phyloP scores from a whole-genome alignment of 2,113 vertebrate genomes.

The Coptodon rendalli region DNA sequence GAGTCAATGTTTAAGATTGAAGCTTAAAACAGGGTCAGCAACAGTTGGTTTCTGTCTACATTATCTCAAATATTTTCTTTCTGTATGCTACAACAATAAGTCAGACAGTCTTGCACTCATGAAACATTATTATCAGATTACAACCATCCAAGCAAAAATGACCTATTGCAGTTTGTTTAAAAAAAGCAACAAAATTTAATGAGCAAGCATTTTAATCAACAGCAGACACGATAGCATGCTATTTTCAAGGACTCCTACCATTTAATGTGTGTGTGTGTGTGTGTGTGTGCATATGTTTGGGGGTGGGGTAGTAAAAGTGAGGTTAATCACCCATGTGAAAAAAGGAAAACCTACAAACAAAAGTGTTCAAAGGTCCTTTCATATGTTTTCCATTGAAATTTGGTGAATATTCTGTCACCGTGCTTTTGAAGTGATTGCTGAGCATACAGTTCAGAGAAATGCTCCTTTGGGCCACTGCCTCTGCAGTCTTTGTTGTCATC shows the following conservation, averaged over 20 bases:
- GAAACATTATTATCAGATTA: neutral
- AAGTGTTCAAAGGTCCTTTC: constrained; percentile 58
- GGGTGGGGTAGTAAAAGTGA: neutral
- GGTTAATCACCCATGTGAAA: constrained; percentile 44
- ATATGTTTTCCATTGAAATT: constrained; percentile 56
- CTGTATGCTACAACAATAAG: neutral
- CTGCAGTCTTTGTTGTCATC: constrained; percentile 65
- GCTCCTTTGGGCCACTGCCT: constrained; percentile 44
- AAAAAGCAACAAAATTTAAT: neutral
- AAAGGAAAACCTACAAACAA: constrained; percentile 58
- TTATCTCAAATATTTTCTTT: neutral
- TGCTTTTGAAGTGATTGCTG: constrained; percentile 64
- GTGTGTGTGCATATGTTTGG: neutral
- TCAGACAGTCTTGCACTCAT: neutral
- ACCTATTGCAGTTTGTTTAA: neutral
- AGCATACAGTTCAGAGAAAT: constrained; percentile 64
- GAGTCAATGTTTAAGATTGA: neutral
- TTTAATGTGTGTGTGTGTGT: neutral
- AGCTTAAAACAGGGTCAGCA: neutral
- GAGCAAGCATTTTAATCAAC: neutral
- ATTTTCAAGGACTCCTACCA: neutral
- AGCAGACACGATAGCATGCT: neutral
- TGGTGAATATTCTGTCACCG: constrained; percentile 61
- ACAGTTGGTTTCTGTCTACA: neutral
- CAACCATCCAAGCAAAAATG: neutral